Base-by-base conservation (phyloP, 1,140 invertebrate species). In the Hylaeus anthracinus region DNA sequence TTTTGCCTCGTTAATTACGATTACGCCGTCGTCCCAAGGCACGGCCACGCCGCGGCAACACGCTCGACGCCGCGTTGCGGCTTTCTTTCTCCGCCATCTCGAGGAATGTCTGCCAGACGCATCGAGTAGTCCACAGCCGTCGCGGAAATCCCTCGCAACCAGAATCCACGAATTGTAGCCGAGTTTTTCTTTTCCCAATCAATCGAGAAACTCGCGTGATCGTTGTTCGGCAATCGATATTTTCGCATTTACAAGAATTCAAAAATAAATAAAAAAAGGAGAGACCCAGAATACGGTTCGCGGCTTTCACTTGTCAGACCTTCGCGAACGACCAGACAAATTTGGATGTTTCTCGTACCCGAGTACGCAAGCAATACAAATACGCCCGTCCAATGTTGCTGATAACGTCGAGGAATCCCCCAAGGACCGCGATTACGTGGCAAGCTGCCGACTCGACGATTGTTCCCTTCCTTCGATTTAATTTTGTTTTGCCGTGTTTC, bases 1-100 rank as follows among this genome's bases (percentile, higher is more conserved):
- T 86, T 86, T 88, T 84, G 78, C 81, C 86, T 82, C 87, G 81
- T 88, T 88, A 88, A 88, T 88, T 88, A 88, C 86, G 86, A 87
- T 88, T 88, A 88, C 67, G 75, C 26, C 83, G 78, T 9, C 63
- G 81, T 86, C 85, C 81, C 81, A 83, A 86, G 85, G 73, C 61
- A 69, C 84, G 74, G 65, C 61, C 58, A n/a, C 48, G 26, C 69
- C 26, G 65, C 41, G 12, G 76, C 37, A 56, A 56, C 51, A 64
- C 70, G 65, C 37, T n/a, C 66, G 61, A 53, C 61, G 58, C 69
- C 55, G 66, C 56, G 56, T 9, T n/a, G 43, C 48, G 14, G 48
- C 72, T 63, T 79, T 72, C 58, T 61, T 79, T 45, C 69, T 45
- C 58, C n/a, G 2, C 9, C 4, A 37, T 0, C 9, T 26, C 55